Evolutionary conservation across 2,797 vertebrate species (phyloP), one percentile per base, ranked within the genome.

Genomic region (Anguilla pacifica): DNA sequence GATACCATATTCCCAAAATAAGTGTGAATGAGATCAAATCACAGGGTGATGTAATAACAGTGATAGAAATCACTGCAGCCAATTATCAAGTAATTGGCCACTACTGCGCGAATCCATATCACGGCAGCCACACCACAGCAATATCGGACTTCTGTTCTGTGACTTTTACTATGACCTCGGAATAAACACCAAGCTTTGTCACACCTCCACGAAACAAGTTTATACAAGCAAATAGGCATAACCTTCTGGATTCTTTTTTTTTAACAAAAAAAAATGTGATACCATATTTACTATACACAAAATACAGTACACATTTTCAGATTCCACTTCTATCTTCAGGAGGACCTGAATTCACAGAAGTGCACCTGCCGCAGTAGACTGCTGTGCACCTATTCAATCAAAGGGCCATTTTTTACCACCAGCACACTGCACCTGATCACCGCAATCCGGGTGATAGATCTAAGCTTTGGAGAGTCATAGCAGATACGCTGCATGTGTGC

Each of bases 401-500:
- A 90, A 91, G 88, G 89, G 81, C 89, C 90, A 90, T 91, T 93
- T 91, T 92, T 93, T 93, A 93, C 92, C 94, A 91, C 91, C 67
- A 77, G 89, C 28, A 86, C 89, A 53, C 84, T 88, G 91, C 91
- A 94, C 91, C 92, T 94, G 94, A 95, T 94, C 94, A 93, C 93
- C 95, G 94, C 93, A 95, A 94, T 86, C 87, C 67, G 86, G 59
- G 88, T 95, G 95, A 96, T 94, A 91, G 92, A 95, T 94, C 93
- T 92, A 85, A 88, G 86, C 87, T 43, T 89, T 57, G 88, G 55
- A 35, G 87, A 57, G 85, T 89, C 86, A 87, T 88, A 94, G 92
- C 93, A 94, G 93, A 92, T 94, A 93, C 87, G 89, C 93, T 92
- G 89, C 88, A 91, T 90, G 85, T 82, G 1, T 90, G 59, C 88